Conservation (phyloP, 2,888 invertebrate species). For the Apodemia hepburni region DNA sequence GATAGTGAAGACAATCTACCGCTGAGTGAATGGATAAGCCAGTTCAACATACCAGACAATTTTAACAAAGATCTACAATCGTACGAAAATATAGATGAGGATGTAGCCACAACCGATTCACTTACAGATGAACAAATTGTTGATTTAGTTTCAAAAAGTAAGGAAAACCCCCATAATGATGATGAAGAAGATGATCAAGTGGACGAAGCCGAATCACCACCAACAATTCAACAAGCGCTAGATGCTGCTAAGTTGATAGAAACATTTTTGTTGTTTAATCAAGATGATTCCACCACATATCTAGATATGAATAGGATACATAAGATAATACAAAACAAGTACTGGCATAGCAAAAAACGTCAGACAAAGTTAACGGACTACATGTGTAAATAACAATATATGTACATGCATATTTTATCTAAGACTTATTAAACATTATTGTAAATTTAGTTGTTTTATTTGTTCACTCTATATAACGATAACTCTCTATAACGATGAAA, state of each 20-base stretch:
- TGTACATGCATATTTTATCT: too few relatives aligned
- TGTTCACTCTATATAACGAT: too few relatives aligned
- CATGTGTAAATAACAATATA: not conserved
- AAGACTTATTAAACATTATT: not conserved
- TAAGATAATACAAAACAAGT: conserved; percentile 21
- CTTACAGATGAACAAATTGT: conserved; percentile 26
- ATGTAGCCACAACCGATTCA: conserved; percentile 25
- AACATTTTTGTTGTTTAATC: conserved; percentile 22
- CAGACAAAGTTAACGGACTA: conserved; percentile 21
- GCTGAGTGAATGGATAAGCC: conserved; percentile 29
- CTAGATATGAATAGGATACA: conserved; percentile 19
- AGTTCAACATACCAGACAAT: conserved; percentile 28
- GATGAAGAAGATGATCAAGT: conserved; percentile 25
- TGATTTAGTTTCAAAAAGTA: conserved; percentile 24
- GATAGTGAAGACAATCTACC: conserved; percentile 31
- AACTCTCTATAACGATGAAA: too few relatives aligned
- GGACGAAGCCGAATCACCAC: conserved; percentile 25
- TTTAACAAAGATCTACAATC: conserved; percentile 15
- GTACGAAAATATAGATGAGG: conserved; percentile 23
- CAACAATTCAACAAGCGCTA: conserved; percentile 28
- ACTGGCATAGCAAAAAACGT: conserved; percentile 22
- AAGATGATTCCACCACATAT: conserved; percentile 15
- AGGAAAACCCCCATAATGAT: conserved; percentile 21
- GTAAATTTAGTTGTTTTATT: conserved; percentile 4
- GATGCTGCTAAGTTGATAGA: conserved; percentile 25